These are phyloP conservation scores for Gambelia wislizenii DNA, from an alignment of 2,797 vertebrate genomes.

Conservation along the genomic window DNA sequence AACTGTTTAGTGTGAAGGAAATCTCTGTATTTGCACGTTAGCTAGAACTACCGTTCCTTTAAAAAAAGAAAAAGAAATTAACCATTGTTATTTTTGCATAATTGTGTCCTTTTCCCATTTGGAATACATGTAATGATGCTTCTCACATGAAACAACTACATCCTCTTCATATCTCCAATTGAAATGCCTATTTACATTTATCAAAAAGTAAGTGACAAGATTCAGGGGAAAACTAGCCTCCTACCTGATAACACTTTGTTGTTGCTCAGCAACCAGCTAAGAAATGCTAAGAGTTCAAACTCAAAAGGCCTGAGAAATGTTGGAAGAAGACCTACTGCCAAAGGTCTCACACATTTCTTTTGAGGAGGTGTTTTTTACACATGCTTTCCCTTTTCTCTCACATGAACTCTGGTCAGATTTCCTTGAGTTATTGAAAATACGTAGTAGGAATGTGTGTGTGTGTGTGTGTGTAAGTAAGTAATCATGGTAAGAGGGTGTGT, in stretches of 20 bases:
- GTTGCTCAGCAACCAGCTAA: constrained; percentile 24
- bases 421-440: not conserved
- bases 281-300: constrained; percentile 7
- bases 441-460: no score
- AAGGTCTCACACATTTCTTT: not conserved
- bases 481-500: no score
- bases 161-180: not conserved
- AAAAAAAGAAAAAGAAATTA: no score
- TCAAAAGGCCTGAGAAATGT: not conserved
- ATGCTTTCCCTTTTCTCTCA: not conserved
- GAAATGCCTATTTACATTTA: not conserved
- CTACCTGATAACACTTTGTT: constrained; percentile 14
- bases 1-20: no score
- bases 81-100: no score
- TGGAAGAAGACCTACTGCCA: not conserved
- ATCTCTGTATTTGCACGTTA: no score
- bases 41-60: no score
- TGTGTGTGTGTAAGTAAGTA: no score
- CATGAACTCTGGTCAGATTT: not conserved
- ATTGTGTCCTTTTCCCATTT: no score
- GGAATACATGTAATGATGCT: not conserved
- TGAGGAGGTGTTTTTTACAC: not conserved
- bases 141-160: not conserved
- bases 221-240: not conserved
- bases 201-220: not conserved